phyloP scores from a whole-genome alignment of 30 jellyfish, hydroid and myxozoan genomes.

The Nemopilema nomurai region DNA sequence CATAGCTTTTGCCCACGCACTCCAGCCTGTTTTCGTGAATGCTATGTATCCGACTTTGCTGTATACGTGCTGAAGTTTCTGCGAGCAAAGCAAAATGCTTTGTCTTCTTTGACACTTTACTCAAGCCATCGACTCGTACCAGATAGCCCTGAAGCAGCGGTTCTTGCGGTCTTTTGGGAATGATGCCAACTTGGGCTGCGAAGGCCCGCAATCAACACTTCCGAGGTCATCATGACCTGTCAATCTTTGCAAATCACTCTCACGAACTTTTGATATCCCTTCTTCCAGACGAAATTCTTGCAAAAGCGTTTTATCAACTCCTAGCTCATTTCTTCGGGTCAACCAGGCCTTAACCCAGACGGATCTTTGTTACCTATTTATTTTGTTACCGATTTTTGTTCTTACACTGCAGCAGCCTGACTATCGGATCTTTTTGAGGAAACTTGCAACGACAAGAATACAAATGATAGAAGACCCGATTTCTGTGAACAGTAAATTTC shows the following conservation, averaged over 20 bases:
- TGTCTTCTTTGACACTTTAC: not conserved
- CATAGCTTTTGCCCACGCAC: not conserved
- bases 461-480: too few relatives aligned
- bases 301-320: too few relatives aligned
- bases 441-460: too few relatives aligned
- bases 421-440: too few relatives aligned
- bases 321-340: too few relatives aligned
- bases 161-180: conserved; percentile 16
- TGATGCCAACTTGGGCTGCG: conserved; percentile 23
- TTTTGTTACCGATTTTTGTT: too few relatives aligned
- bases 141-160: conserved; percentile 20
- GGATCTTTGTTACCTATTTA: too few relatives aligned
- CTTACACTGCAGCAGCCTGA: too few relatives aligned
- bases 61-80: conserved; percentile 9
- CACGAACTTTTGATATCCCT: too few relatives aligned
- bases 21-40: conserved; percentile 9
- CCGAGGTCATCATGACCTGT: not conserved
- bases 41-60: conserved; percentile 2
- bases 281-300: too few relatives aligned
- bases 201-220: conserved; percentile 4
- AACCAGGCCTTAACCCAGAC: too few relatives aligned
- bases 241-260: not conserved
- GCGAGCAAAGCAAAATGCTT: conserved; percentile 9
- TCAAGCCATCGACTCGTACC: not conserved
- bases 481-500: too few relatives aligned